Base-by-base conservation (phyloP, 2,113 vertebrate species). In the Phyllopteryx taeniolatus region DNA sequence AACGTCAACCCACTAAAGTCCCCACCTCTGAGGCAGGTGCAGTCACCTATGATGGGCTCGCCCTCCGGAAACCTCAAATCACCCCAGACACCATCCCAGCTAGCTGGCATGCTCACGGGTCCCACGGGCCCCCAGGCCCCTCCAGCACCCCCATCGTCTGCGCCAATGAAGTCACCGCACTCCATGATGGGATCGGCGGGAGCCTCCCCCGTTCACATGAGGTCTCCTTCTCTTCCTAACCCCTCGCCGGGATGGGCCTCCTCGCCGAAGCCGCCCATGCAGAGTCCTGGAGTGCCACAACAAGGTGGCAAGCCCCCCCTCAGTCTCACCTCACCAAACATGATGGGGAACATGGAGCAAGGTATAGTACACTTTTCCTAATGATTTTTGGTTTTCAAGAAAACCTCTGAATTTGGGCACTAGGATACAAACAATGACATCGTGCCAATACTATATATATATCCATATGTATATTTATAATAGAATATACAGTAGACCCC, bases 161-260 rank as follows among this genome's bases (percentile, higher is more conserved):
- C 93, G 78, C 97, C 97, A 87, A 98, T 99, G 91, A 99, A 99
- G 85, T 99, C 98, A 74, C 96, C 97, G 1, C 96, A 91, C 82
- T 91, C 98, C 13, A 95, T 98, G 89, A 91, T 99, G 96, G 96
- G 97, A 78, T 99, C 98, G 84, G 98, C 97, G 88, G 98, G 96
- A 86, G 96, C 98, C 83, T 99, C 98, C 72, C 98, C 98, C 77
- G 98, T 99, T 90, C 98, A 99, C 92, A 96, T 99, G 94, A 98
- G 98, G 92, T 99, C 98, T 82, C 98, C 98, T 0, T 98, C 98
- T 73, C 96, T 99, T 86, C 96, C 96, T 0, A 95, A 96, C 84
- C 98, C 98, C 61, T 99, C 98, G 60, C 98, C 98, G 0, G 96
- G 96, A 81, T 98, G 98, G 98, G 97, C 95, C 70, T 97, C 97